Conservation (phyloP, 2,888 invertebrate species). For the Anagyrus pseudococci region DNA sequence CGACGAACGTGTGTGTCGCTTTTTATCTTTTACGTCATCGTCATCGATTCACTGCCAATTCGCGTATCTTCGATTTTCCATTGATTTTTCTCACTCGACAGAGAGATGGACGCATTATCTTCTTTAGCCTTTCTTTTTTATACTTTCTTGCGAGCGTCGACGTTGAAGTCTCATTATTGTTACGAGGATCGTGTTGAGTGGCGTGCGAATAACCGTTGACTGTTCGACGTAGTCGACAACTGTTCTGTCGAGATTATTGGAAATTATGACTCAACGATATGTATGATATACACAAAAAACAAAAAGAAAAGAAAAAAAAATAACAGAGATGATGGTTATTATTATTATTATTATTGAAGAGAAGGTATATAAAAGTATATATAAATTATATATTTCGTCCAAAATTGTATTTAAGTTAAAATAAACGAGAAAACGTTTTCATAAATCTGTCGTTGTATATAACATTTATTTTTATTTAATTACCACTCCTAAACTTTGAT, state of each 20-base stretch:
- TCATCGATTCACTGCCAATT: not conserved
- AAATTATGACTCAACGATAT: not conserved
- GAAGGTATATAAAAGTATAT: conserved; percentile 36
- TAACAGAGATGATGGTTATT: too few species aligned
- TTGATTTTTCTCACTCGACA: too few species aligned
- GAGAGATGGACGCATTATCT: too few species aligned
- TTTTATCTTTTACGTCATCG: not conserved
- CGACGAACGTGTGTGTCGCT: not conserved
- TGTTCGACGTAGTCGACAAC: too few species aligned
- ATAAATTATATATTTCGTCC: conserved; percentile 55
- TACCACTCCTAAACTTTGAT: too few species aligned
- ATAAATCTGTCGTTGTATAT: conserved; percentile 35
- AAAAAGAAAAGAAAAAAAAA: not conserved
- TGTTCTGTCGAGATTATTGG: not conserved
- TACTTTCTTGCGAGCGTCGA: too few species aligned
- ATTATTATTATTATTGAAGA: conserved; percentile 17
- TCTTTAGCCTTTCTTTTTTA: too few species aligned
- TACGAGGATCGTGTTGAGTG: too few species aligned
- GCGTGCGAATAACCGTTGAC: too few species aligned
- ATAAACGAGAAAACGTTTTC: conserved; percentile 52
- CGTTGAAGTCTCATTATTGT: too few species aligned
- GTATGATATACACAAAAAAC: not conserved
- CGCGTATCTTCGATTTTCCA: too few species aligned
- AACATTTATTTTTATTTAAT: conserved; percentile 2
- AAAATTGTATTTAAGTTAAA: conserved; percentile 52